These are phyloP conservation scores for Bombyx mandarina DNA, from an alignment of 1,140 invertebrate genomes.

Conservation along the genomic window DNA sequence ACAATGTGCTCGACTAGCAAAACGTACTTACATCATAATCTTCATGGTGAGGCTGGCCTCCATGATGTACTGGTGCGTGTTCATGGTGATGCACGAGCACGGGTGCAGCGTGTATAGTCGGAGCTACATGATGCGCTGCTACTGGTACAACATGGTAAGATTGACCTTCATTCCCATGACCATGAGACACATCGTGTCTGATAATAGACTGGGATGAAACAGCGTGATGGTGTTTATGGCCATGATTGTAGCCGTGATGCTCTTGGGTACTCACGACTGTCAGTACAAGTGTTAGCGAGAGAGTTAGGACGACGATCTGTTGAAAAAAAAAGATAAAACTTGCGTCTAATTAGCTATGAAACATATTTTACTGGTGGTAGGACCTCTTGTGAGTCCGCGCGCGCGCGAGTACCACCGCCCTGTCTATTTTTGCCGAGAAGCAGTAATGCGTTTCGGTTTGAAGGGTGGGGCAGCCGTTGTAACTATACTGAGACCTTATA, in stretches of 20 bases:
- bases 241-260: constrained; percentile 12
- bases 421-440: too few species aligned
- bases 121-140: constrained; percentile 14
- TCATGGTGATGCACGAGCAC: constrained; percentile 4
- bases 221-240: not conserved
- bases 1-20: too few species aligned
- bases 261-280: constrained; percentile 13
- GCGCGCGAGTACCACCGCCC: too few species aligned
- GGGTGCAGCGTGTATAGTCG: constrained; percentile 10
- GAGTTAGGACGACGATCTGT: too few species aligned
- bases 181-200: constrained; percentile 4
- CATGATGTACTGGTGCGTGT: constrained; percentile 9
- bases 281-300: too few species aligned
- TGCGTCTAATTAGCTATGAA: too few species aligned
- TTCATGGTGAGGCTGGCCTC: not conserved
- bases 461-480: too few species aligned
- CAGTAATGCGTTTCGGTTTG: too few species aligned
- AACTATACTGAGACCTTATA: too few species aligned
- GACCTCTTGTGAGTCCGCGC: too few species aligned
- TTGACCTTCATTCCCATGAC: constrained; percentile 5
- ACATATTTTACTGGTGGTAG: too few species aligned
- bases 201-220: constrained; percentile 11
- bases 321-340: too few species aligned
- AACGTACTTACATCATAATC: not conserved
- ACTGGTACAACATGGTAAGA: constrained; percentile 23